Percentiles rank a stretch among this genome's conserved stretches.
Conservation (phyloP, 2,888 invertebrate species). For the Argyresthia albistria region DNA sequence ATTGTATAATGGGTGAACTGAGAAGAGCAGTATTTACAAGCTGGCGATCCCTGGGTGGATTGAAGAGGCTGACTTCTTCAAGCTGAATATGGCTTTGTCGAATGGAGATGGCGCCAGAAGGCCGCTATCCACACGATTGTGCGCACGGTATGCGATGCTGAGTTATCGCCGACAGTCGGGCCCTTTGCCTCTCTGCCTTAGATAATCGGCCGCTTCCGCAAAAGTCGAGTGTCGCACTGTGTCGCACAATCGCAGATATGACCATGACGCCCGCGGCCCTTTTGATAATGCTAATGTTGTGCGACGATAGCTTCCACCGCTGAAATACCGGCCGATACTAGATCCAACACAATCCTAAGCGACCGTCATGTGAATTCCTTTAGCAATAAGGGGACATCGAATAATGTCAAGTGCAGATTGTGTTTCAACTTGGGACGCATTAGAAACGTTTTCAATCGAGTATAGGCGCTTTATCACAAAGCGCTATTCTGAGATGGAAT, state of each 20-base stretch:
- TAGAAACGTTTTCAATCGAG: constrained; percentile 1
- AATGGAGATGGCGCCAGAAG: constrained; percentile 33
- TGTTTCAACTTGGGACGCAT: not conserved
- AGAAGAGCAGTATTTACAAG: too few species aligned
- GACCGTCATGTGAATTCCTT: constrained; percentile 3
- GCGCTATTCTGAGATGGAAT: constrained; percentile 2
- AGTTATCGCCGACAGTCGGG: constrained; percentile 58
- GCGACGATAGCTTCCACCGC: constrained; percentile 41
- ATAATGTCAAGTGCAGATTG: not conserved
- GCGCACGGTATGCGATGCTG: constrained; percentile 56
- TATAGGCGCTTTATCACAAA: constrained; percentile 1
- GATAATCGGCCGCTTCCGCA: constrained; percentile 43
- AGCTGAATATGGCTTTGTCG: not conserved
- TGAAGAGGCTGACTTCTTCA: not conserved
- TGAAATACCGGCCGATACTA: constrained; percentile 30
- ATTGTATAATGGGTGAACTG: too few species aligned
- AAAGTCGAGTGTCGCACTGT: constrained; percentile 33
- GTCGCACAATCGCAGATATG: constrained; percentile 38
- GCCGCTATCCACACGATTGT: constrained; percentile 51
- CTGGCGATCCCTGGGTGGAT: too few species aligned
- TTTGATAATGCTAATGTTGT: constrained; percentile 67
- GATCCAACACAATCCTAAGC: constrained; percentile 43
- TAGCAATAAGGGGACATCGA: not conserved
- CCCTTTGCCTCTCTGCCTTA: constrained; percentile 30
- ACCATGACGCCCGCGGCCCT: constrained; percentile 61